These are phyloP conservation scores for Eufriesea mexicana DNA, from an alignment of 1,140 invertebrate genomes.

Conservation along the genomic window DNA sequence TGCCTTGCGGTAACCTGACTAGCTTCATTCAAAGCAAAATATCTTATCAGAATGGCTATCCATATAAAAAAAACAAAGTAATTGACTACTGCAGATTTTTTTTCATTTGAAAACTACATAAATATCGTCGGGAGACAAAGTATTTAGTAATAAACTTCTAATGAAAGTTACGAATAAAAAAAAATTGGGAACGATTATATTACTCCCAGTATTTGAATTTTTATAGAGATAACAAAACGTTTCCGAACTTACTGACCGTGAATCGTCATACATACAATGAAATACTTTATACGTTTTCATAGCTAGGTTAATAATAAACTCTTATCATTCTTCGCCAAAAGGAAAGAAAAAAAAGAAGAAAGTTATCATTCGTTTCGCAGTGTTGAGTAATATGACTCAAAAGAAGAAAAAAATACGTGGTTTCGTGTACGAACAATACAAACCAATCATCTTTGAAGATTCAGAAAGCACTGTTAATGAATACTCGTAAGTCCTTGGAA, in stretches of 20 bases:
- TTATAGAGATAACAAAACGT: constrained; percentile 31
- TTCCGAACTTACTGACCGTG: constrained; percentile 40
- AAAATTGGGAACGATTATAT: constrained; percentile 11
- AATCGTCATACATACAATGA: constrained; percentile 35
- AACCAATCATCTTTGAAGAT: constrained; percentile 41
- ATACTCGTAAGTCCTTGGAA: constrained; percentile 52
- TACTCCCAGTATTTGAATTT: constrained; percentile 18
- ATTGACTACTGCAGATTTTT: constrained; percentile 32
- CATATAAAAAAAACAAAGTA: constrained; percentile 18
- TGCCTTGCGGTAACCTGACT: constrained; percentile 26
- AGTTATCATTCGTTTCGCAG: constrained; percentile 34
- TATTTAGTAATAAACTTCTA: constrained; percentile 16
- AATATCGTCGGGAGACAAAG: background rate
- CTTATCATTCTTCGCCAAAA: constrained; percentile 23
- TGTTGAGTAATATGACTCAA: constrained; percentile 35
- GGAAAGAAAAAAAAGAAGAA: background rate
- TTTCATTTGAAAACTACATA: constrained; percentile 20
- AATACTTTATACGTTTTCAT: constrained; percentile 25
- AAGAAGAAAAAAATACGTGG: constrained; percentile 1
- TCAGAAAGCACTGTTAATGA: constrained; percentile 46
- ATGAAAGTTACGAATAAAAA: constrained; percentile 3
- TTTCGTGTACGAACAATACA: constrained; percentile 25
- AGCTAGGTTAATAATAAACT: constrained; percentile 44
- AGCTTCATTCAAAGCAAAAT: constrained; percentile 41
- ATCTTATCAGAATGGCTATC: constrained; percentile 46